Evolutionary conservation across 2,113 vertebrate genomes (phyloP).

Genomic region (Cardinalis cardinalis): DNA sequence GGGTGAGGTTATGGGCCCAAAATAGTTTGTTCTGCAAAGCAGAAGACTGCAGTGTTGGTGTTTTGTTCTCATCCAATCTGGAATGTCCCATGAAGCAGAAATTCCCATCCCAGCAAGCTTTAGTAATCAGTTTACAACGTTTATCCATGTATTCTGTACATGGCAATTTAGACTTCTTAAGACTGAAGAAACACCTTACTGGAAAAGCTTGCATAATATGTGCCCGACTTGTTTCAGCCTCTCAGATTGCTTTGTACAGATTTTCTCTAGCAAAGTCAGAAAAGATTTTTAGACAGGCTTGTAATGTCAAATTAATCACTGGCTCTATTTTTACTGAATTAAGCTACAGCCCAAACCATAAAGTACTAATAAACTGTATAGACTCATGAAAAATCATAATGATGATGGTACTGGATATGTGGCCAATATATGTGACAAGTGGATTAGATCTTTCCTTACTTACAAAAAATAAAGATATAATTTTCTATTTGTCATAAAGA

Average conservation of each 20-base stretch:
- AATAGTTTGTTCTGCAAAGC: constrained; percentile 40
- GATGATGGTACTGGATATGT: not conserved
- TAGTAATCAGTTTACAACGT: constrained; percentile 33
- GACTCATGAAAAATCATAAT: not conserved
- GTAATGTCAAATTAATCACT: constrained; percentile 33
- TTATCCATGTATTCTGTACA: not conserved
- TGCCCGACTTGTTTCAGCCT: not conserved
- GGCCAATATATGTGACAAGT: not conserved
- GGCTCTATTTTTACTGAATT: constrained; percentile 26
- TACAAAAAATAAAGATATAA: not conserved
- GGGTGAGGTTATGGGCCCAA: constrained; percentile 8
- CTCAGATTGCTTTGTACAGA: not conserved
- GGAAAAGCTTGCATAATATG: constrained; percentile 5
- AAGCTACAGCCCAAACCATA: not conserved
- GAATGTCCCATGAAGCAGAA: constrained; percentile 25
- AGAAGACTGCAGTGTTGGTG: not conserved
- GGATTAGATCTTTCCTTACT: not conserved
- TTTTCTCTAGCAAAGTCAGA: constrained; percentile 29
- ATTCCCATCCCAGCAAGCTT: constrained; percentile 39
- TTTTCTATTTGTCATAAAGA: constrained; percentile 10
- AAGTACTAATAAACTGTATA: constrained; percentile 31
- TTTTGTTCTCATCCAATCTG: constrained; percentile 15
- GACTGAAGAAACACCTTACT: not conserved
- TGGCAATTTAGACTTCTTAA: constrained; percentile 8
- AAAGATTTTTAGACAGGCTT: constrained; percentile 1